Evolutionary conservation across 2,797 vertebrate genomes (phyloP).

Genomic region (Pyrocephalus nanus): DNA sequence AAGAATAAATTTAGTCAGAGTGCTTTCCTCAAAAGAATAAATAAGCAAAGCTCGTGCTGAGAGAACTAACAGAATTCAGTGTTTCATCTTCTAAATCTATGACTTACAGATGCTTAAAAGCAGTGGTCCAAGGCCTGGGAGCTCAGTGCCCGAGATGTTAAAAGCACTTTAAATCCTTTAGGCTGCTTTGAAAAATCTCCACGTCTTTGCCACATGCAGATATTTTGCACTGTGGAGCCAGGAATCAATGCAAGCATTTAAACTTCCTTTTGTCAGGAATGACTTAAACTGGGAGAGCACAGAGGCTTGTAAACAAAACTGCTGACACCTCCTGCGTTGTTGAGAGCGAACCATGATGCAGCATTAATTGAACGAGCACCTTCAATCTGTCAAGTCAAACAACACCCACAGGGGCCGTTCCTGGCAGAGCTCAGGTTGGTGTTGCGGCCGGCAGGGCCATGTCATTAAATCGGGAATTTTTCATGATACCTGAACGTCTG

Average conservation of each 20-base stretch:
- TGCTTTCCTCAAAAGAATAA: not conserved
- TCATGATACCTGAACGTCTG: not conserved
- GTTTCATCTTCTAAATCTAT: constrained; percentile 46
- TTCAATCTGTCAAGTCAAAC: not conserved
- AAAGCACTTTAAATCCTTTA: constrained; percentile 56
- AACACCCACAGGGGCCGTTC: not conserved
- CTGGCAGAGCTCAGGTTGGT: not conserved
- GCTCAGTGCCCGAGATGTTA: constrained; percentile 2
- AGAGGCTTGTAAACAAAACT: constrained; percentile 38
- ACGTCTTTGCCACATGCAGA: not conserved
- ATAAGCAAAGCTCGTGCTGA: not conserved
- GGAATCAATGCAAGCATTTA: constrained; percentile 55
- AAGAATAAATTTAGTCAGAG: not conserved
- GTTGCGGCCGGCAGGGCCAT: rapidly evolving
- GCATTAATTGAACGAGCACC: not conserved
- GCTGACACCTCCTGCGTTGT: not conserved
- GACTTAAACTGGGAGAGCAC: not conserved
- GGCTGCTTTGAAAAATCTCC: constrained; percentile 58
- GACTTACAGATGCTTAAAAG: constrained; percentile 11
- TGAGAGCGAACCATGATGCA: not conserved
- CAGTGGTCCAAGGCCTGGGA: constrained; percentile 31
- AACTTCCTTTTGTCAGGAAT: constrained; percentile 46
- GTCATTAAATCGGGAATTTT: not conserved
- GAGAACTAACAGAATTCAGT: not conserved
- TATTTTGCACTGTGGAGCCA: constrained; percentile 8